Conservation (phyloP, 2,113 vertebrate species). For the Chlamydotis undulata region DNA sequence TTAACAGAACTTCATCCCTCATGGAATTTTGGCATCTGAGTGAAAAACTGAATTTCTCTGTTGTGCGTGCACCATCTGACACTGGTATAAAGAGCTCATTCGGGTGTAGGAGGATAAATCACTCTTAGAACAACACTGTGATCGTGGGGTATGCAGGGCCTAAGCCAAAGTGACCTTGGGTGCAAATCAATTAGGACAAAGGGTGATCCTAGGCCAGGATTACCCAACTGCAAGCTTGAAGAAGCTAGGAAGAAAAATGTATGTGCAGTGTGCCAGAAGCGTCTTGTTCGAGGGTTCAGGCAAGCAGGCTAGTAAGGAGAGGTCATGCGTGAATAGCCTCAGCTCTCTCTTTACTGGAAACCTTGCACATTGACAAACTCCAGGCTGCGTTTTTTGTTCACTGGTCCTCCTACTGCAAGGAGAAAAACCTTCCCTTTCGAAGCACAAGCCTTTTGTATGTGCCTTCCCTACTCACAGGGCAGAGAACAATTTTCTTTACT, state of each 20-base stretch:
- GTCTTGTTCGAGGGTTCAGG: not conserved
- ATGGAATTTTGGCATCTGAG: accelerated
- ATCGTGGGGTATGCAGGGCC: not conserved
- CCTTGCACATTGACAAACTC: not conserved
- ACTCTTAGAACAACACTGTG: not conserved
- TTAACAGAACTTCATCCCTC: not conserved
- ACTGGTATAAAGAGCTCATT: not conserved
- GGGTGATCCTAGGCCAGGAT: not conserved
- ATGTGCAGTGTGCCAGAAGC: not conserved
- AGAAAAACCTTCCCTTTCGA: not conserved
- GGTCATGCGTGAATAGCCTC: not conserved
- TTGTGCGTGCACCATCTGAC: accelerated
- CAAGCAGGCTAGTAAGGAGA: not conserved
- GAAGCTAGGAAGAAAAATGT: not conserved
- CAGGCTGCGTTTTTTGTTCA: accelerated
- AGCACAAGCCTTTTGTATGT: not conserved
- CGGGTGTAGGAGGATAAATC: not conserved
- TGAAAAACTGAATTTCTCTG: not conserved
- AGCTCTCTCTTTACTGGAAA: not conserved
- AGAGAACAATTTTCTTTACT: slow-evolving; percentile 19
- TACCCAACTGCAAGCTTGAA: not conserved
- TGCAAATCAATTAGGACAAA: slow-evolving; percentile 7
- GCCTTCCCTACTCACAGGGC: not conserved
- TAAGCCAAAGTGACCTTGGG: not conserved
- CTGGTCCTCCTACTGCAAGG: not conserved